These are phyloP conservation scores for Oscarella lobularis DNA, from an alignment of 37 sponge, comb jelly and placozoan genomes.

Conservation along the genomic window DNA sequence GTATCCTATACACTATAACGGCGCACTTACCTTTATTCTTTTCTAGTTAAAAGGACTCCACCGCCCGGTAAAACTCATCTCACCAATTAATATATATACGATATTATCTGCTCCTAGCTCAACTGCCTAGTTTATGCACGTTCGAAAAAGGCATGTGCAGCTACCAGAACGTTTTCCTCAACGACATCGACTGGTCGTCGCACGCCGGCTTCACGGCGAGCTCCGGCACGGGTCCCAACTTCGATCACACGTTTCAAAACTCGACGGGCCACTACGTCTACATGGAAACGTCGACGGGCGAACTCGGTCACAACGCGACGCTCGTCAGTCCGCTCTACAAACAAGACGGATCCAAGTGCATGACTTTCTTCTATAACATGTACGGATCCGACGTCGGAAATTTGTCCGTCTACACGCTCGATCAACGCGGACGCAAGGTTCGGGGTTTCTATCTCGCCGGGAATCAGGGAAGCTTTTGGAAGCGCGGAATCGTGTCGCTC, in stretches of 20 bases:
- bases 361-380: not conserved
- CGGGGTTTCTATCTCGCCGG: not conserved
- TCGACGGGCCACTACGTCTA: not conserved
- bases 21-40: not conserved
- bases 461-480: not conserved
- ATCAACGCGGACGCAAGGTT: not conserved
- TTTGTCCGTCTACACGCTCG: not conserved
- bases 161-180: not conserved
- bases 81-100: not conserved
- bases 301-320: not conserved
- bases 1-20: not conserved
- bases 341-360: not conserved
- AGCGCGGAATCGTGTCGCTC: not conserved
- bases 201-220: not conserved
- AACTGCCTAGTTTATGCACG: not conserved
- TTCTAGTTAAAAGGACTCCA: not conserved
- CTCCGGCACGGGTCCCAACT: not conserved
- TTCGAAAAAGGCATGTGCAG: not conserved
- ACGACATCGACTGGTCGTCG: not conserved
- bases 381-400: not conserved
- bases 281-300: not conserved
- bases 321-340: not conserved
- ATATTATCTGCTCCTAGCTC: not conserved
- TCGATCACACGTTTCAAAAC: conserved; percentile 6
- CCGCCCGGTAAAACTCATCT: not conserved